A percentile compares a stretch with the other conserved stretches of the same genome.
phyloP scores from a whole-genome alignment of 2,888 invertebrate genomes.

The Metalampra italica region DNA sequence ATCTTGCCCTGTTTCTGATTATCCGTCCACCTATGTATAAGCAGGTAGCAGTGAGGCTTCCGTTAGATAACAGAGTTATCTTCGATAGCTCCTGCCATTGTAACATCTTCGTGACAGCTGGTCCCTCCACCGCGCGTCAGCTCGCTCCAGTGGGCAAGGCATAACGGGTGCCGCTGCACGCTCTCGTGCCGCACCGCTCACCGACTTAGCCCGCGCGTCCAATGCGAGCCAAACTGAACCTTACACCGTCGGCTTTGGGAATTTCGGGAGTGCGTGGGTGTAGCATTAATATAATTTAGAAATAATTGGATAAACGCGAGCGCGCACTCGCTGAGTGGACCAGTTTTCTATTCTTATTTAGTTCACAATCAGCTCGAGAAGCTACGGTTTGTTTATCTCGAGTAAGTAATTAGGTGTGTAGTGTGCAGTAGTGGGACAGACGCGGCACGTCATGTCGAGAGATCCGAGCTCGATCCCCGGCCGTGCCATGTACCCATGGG shows the following conservation, averaged over 20 bases:
- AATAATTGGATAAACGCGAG: not conserved
- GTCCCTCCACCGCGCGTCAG: not conserved
- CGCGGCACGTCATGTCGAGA: no score
- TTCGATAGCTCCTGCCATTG: not conserved
- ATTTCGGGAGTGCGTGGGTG: not conserved
- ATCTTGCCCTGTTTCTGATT: no score
- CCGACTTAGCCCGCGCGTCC: not conserved
- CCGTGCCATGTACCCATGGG: no score
- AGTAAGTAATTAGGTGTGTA: no score
- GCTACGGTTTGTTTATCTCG: no score
- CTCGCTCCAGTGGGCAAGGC: conserved; percentile 7
- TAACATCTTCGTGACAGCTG: not conserved
- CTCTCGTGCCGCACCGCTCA: not conserved
- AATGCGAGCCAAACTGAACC: not conserved
- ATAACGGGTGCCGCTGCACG: not conserved
- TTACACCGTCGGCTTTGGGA: not conserved
- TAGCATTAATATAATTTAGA: not conserved
- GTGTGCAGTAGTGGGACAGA: no score
- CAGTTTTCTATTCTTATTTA: not conserved
- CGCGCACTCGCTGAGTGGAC: not conserved
- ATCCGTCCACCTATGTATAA: no score
- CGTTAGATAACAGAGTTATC: no score
- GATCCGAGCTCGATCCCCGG: no score
- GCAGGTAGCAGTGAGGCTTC: no score
- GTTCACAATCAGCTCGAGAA: not conserved